A percentile compares a stretch with the other conserved stretches of the same genome.
Evolutionary conservation across 1,140 invertebrate species (phyloP).

Genomic region (Drosophila triauraria): DNA sequence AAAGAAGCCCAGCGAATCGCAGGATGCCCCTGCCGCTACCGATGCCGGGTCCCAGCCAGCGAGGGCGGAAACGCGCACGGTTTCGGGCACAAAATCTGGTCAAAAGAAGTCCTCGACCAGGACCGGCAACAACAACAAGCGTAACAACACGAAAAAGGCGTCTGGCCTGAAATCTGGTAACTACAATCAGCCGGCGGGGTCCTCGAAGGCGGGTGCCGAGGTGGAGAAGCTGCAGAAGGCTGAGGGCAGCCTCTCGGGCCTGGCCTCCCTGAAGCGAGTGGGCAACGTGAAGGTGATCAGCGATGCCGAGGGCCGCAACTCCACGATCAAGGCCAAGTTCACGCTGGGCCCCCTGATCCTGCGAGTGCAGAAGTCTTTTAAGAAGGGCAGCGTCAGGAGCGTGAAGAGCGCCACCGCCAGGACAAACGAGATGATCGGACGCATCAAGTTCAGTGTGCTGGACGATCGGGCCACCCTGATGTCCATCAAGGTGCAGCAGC

Average conservation of each 20-base stretch:
- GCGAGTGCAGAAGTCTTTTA: constrained; percentile 93
- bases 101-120: constrained; percentile 74
- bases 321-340: constrained; percentile 92
- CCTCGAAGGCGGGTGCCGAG: constrained; percentile 77
- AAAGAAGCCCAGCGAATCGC: constrained; percentile 37
- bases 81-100: constrained; percentile 64
- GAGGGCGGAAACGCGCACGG: constrained; percentile 77
- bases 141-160: constrained; percentile 63
- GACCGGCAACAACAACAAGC: constrained; percentile 43
- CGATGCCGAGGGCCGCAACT: constrained; percentile 89
- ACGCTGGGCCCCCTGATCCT: constrained; percentile 91
- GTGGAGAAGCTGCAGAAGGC: constrained; percentile 86
- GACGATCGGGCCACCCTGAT: constrained; percentile 91
- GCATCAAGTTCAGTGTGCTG: constrained; percentile 90
- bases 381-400: constrained; percentile 89
- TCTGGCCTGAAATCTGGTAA: constrained; percentile 65
- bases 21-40: constrained; percentile 6
- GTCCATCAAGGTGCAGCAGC: constrained; percentile 93
- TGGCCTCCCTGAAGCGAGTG: constrained; percentile 90
- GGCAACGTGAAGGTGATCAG: constrained; percentile 92
- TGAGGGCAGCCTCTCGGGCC: constrained; percentile 91
- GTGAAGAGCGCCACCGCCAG: constrained; percentile 93
- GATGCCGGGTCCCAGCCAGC: constrained; percentile 15
- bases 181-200: constrained; percentile 73
- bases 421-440: constrained; percentile 93